Percentiles rank a stretch among this genome's conserved stretches.
Conservation (phyloP, 2,888 invertebrate genomes). For the Meteorus colon region DNA sequence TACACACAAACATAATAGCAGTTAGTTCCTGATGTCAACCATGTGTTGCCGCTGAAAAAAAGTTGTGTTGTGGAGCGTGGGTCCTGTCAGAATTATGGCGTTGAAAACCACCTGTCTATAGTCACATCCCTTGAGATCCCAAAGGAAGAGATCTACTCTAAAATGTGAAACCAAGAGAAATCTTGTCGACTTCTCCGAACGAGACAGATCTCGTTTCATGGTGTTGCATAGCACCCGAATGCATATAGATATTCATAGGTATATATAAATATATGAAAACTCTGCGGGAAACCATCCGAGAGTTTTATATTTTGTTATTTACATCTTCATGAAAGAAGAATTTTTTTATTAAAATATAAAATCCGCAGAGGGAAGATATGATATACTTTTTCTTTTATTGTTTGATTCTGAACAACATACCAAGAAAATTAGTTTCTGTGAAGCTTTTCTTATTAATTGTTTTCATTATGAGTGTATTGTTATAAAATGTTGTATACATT, state of each 20-base stretch:
- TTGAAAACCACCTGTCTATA: constrained; percentile 63
- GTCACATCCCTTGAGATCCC: constrained; percentile 52
- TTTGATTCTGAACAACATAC: too few species aligned
- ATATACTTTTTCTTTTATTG: too few species aligned
- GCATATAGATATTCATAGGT: constrained; percentile 25
- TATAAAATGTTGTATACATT: too few species aligned
- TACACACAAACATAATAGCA: constrained; percentile 33
- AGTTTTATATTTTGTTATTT: constrained; percentile 44
- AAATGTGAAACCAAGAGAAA: constrained; percentile 56
- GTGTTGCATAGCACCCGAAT: constrained; percentile 52
- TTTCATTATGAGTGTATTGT: too few species aligned
- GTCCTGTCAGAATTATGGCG: constrained; percentile 56
- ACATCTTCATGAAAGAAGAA: background rate
- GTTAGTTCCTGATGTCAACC: constrained; percentile 29
- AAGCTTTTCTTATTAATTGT: too few species aligned
- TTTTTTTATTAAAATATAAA: too few species aligned
- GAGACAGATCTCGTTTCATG: constrained; percentile 54
- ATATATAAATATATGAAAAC: too few species aligned
- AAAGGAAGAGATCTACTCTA: constrained; percentile 28
- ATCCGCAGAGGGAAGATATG: too few species aligned
- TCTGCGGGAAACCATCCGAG: too few species aligned
- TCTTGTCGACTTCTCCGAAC: constrained; percentile 50
- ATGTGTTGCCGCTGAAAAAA: constrained; percentile 19
- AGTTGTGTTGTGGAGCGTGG: constrained; percentile 60
- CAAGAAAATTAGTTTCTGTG: too few species aligned